These are phyloP conservation scores for Zele albiditarsus DNA, from an alignment of 2,888 invertebrate genomes.

Conservation along the genomic window DNA sequence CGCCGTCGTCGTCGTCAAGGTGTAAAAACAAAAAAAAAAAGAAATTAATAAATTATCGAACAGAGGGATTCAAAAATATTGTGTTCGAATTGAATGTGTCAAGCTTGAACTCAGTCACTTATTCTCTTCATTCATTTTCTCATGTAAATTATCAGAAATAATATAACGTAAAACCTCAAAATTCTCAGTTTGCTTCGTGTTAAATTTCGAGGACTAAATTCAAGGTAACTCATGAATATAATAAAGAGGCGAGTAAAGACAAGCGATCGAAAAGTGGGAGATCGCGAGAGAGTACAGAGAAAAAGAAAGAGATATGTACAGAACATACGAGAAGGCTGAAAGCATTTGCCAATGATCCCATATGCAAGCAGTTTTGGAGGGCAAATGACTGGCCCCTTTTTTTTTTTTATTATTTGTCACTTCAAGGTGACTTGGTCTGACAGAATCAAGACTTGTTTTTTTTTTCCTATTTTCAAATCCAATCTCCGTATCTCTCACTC, in stretches of 20 bases:
- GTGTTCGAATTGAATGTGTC: neutral
- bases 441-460: conserved; percentile 59
- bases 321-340: conserved; percentile 16
- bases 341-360: conserved; percentile 45
- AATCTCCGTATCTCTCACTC: neutral
- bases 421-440: conserved; percentile 56
- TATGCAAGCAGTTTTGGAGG: conserved; percentile 53
- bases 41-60: neutral
- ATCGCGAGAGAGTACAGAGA: neutral
- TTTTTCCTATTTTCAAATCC: conserved; percentile 47
- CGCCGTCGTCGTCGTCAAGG: neutral
- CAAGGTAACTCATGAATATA: conserved; percentile 48
- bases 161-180: conserved; percentile 18
- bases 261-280: conserved; percentile 2
- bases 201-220: conserved; percentile 56
- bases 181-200: conserved; percentile 34
- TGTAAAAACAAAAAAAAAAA: conserved; percentile 26
- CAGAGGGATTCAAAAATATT: neutral
- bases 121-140: neutral
- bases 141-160: conserved; percentile 18
- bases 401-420: conserved; percentile 46
- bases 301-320: neutral
- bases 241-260: neutral
- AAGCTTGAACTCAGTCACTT: conserved; percentile 4
- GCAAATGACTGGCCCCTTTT: conserved; percentile 24